These are phyloP conservation scores for Takifugu bimaculatus DNA, from an alignment of 2,113 vertebrate species.

Conservation along the genomic window DNA sequence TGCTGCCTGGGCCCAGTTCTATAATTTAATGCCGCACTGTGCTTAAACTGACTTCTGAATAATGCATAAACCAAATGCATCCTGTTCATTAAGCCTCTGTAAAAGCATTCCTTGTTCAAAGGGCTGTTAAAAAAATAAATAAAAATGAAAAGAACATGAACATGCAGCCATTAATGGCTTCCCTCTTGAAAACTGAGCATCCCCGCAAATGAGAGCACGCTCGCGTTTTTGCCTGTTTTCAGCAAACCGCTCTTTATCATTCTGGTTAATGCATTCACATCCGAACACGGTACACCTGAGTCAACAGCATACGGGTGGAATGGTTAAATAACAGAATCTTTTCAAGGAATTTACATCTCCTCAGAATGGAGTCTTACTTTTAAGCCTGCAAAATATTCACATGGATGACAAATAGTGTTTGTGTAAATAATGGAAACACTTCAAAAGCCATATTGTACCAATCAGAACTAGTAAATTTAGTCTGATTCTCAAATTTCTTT, in stretches of 20 bases:
- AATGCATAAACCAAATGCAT: conserved; percentile 47
- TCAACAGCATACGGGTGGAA: conserved; percentile 29
- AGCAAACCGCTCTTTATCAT: conserved; percentile 44
- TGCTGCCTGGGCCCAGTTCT: conserved; percentile 33
- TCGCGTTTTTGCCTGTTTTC: conserved; percentile 45
- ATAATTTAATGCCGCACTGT: conserved; percentile 52
- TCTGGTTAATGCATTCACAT: conserved; percentile 27
- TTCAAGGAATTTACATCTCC: too few species aligned
- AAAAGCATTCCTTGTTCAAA: conserved; percentile 46
- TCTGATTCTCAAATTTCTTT: conserved; percentile 22
- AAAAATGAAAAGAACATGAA: conserved; percentile 22
- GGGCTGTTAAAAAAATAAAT: conserved; percentile 11
- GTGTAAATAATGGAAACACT: too few species aligned
- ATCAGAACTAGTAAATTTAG: conserved; percentile 12
- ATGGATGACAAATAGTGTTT: too few species aligned
- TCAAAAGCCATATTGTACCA: too few species aligned
- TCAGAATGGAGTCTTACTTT: too few species aligned
- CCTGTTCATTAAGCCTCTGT: conserved; percentile 52
- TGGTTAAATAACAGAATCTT: too few species aligned
- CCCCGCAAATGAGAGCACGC: conserved; percentile 21
- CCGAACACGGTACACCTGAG: conserved; percentile 47
- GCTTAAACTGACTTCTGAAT: conserved; percentile 55
- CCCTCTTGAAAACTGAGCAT: conserved; percentile 28
- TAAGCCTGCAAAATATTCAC: too few species aligned
- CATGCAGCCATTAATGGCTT: conserved; percentile 18